phyloP scores from a whole-genome alignment of 2,797 vertebrate genomes.

The Artibeus jamaicensis region DNA sequence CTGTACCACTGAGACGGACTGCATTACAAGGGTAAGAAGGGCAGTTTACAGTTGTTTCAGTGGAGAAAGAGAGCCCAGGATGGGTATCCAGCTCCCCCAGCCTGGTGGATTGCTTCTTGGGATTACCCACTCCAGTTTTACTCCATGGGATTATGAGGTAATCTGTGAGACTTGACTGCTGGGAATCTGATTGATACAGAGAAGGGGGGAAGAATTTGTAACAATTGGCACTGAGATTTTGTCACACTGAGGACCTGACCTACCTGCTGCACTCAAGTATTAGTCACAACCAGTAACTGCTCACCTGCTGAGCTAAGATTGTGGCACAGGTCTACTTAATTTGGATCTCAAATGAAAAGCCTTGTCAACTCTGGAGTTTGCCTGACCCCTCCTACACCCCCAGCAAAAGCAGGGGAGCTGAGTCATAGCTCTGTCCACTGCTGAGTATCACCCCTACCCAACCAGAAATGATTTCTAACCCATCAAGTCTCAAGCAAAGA shows the following conservation, averaged over 20 bases:
- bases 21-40: not conserved
- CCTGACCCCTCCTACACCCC: not conserved
- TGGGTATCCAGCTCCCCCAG: not conserved
- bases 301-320: not conserved
- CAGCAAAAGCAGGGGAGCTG: too few species aligned
- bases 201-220: too few species aligned
- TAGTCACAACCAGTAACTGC: not conserved
- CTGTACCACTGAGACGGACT: not conserved
- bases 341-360: not conserved
- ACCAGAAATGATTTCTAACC: not conserved
- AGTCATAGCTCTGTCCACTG: not conserved
- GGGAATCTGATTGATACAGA: not conserved
- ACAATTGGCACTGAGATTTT: not conserved
- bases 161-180: not conserved
- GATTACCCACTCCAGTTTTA: not conserved
- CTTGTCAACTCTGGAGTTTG: not conserved
- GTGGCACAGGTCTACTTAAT: not conserved
- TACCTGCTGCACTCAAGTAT: not conserved
- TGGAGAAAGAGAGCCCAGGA: not conserved
- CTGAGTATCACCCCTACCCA: not conserved
- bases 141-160: not conserved
- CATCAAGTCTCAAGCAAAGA: not conserved
- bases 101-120: not conserved
- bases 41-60: not conserved
- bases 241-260: not conserved